These are phyloP conservation scores for Hecatera dysodea DNA, from an alignment of 2,888 invertebrate genomes.

Conservation along the genomic window DNA sequence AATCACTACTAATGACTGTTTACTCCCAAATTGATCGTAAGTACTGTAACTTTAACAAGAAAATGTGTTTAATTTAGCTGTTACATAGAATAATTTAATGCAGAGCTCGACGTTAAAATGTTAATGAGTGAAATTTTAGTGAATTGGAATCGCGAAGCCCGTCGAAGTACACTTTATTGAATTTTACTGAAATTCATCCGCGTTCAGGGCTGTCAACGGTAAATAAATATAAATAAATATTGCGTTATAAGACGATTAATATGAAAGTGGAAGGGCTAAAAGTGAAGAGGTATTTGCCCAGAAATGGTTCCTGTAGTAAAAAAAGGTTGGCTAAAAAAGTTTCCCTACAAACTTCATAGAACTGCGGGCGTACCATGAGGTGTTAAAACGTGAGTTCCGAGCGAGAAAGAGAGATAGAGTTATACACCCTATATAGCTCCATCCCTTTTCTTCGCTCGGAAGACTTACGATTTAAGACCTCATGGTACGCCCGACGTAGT, in stretches of 20 bases:
- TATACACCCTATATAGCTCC: too few species aligned
- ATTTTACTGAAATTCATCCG: slow-evolving; percentile 68
- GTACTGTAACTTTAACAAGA: not conserved
- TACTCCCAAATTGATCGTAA: not conserved
- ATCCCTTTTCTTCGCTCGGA: too few species aligned
- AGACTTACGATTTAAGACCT: too few species aligned
- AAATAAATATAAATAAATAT: not conserved
- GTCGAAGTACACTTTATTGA: slow-evolving; percentile 62
- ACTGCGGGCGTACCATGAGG: too few species aligned
- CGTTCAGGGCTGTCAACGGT: slow-evolving; percentile 52
- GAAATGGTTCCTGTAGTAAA: too few species aligned
- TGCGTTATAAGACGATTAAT: not conserved
- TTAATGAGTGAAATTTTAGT: slow-evolving; percentile 59
- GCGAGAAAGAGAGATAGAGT: too few species aligned
- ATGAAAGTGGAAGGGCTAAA: too few species aligned
- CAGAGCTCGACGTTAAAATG: slow-evolving; percentile 17
- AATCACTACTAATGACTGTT: not conserved
- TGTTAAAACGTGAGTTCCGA: too few species aligned
- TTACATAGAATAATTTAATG: slow-evolving; percentile 17
- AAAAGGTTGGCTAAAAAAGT: not conserved
- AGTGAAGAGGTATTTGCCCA: too few species aligned
- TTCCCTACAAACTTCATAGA: too few species aligned
- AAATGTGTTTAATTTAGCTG: slow-evolving; percentile 2
- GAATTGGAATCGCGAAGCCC: slow-evolving; percentile 58
- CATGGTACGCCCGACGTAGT: too few species aligned